Percentiles rank a stretch among this genome's conserved stretches.
Evolutionary conservation across 2,888 invertebrate species (phyloP).

Genomic region (Blastobasis adustella): DNA sequence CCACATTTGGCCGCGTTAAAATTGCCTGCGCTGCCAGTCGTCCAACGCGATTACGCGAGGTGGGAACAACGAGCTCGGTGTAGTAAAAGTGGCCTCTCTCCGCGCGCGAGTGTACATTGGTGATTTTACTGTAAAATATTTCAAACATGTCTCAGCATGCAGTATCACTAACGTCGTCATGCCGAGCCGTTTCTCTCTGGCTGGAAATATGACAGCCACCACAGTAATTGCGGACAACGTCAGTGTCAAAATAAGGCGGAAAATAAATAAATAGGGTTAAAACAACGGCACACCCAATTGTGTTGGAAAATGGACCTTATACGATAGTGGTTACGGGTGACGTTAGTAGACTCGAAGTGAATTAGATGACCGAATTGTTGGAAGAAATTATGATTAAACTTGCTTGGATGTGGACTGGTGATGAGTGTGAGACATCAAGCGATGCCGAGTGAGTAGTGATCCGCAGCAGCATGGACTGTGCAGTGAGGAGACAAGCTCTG

Average conservation of each 20-base stretch:
- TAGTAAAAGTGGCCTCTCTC: conserved; percentile 59
- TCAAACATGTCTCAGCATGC: conserved; percentile 20
- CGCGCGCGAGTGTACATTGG: conserved; percentile 32
- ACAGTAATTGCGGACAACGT: conserved; percentile 30
- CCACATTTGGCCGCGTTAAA: conserved; percentile 37
- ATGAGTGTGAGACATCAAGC: conserved; percentile 28
- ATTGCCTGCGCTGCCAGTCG: conserved; percentile 68
- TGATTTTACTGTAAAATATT: conserved; percentile 34
- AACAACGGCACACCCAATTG: conserved; percentile 37
- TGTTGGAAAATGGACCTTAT: conserved; percentile 49
- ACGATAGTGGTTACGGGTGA: conserved; percentile 32
- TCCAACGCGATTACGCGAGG: conserved; percentile 67
- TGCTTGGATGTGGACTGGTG: conserved; percentile 36
- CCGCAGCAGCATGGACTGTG: conserved; percentile 55
- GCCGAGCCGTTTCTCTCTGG: conserved; percentile 21
- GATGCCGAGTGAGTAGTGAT: conserved; percentile 17
- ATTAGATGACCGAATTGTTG: conserved; percentile 39
- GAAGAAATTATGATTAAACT: conserved; percentile 41
- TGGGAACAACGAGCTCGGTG: conserved; percentile 53
- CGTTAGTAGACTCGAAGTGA: conserved; percentile 26
- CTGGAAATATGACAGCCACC: conserved; percentile 21
- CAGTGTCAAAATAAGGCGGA: conserved; percentile 62
- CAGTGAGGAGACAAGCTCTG: conserved; percentile 47
- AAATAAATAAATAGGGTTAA: conserved; percentile 70
- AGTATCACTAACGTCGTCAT: conserved; percentile 14